Evolutionary conservation across 1,140 invertebrate species (phyloP).

Genomic region (Papilio xuthus): DNA sequence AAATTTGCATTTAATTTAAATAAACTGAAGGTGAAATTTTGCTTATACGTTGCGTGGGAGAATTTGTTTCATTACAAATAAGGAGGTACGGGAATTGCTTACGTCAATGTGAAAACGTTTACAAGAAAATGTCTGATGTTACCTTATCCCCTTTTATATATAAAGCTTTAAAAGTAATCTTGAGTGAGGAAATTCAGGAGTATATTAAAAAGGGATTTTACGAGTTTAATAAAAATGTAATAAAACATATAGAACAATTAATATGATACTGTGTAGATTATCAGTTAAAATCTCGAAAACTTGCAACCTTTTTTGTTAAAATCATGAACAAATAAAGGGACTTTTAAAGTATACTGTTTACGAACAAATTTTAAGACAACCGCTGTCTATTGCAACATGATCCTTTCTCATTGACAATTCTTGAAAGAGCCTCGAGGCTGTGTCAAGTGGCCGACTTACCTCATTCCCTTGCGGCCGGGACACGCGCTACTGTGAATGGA

Average conservation of each 20-base stretch:
- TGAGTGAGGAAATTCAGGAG: neutral
- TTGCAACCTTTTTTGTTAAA: too few relatives aligned
- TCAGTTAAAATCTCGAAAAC: too few relatives aligned
- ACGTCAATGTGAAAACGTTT: slow-evolving; percentile 25
- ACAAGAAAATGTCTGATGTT: slow-evolving; percentile 12
- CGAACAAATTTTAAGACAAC: neutral
- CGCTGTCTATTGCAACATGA: neutral
- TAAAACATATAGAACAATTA: too few relatives aligned
- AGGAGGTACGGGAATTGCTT: slow-evolving; percentile 14
- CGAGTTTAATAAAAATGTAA: neutral
- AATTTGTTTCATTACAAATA: slow-evolving; percentile 34
- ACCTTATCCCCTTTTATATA: neutral
- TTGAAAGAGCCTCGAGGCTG: neutral
- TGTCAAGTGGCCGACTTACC: slow-evolving; percentile 9
- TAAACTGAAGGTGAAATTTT: slow-evolving; percentile 37
- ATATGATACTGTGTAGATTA: too few relatives aligned
- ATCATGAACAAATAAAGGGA: too few relatives aligned
- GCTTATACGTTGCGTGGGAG: slow-evolving; percentile 31
- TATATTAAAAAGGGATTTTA: slow-evolving; percentile 1
- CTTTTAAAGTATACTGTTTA: neutral
- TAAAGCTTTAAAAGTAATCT: slow-evolving; percentile 5
- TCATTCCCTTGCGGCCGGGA: neutral
- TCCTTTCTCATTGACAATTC: slow-evolving; percentile 1
- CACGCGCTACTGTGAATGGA: neutral
- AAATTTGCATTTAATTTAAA: slow-evolving; percentile 40